Base-by-base conservation (phyloP, 2,888 invertebrate genomes). In the Eilema depressum region DNA sequence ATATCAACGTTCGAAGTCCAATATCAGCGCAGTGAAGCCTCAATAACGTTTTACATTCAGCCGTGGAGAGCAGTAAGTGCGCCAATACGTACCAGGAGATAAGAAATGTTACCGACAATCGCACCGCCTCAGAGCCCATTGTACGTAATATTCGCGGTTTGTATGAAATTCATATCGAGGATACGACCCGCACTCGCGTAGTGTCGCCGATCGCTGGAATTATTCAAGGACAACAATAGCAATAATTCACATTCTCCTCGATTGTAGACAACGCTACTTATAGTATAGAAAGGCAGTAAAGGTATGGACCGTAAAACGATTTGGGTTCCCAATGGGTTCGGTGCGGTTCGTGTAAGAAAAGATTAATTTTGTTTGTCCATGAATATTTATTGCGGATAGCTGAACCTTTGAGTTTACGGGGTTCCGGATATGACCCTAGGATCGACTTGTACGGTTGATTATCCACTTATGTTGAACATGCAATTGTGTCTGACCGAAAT, bases 1-100 rank as follows among this genome's bases (percentile, higher is more conserved):
- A 88, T 89, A 89, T 87, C 85, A 81, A 83, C 87, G 83, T 85
- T 89, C 78, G 77, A 86, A 86, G 88, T 89, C 86, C 88, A 91
- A 91, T 91, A 91, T 91, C 87, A 82, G 84, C 82, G 76, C 83
- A 81, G 86, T 86, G 86, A 86, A 85, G 85, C 85, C 86, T 89
- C 90, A 90, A 91, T 92, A 92, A 90, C 89, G 88, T 86, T 91
- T 89, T 89, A 91, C 88, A 89, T 87, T 89, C 88, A 85, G 80
- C 83, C 84, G 80, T 80, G 81, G 82, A 85, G 83, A 86, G 88
- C 86, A 83, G 89, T 91, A 89, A 91, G 88, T 86, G 87, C 85
- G 85, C 86, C 89, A 88, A 90, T 91, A 89, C 87, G 87, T 86
- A 83, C 80, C 81, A 75, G 66, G 79, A 86, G 92, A 92, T 92